These are phyloP conservation scores for Matsumurasca onukii DNA, from an alignment of 1,140 invertebrate species.

Conservation along the genomic window DNA sequence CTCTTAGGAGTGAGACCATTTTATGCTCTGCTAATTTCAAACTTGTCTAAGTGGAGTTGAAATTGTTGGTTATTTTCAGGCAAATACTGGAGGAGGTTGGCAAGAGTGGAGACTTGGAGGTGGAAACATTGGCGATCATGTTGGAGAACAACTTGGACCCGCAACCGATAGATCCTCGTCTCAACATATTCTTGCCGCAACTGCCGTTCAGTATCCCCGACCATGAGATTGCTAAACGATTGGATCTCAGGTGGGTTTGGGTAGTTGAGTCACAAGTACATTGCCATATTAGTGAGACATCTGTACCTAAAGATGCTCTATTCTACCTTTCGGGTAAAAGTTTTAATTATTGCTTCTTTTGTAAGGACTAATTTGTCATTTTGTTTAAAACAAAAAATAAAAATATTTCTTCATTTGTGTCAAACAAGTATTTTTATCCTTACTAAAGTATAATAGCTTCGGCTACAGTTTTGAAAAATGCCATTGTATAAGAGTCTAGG, in stretches of 20 bases:
- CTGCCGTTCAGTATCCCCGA: conserved; percentile 58
- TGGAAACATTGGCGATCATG: conserved; percentile 77
- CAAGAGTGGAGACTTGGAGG: conserved; percentile 66
- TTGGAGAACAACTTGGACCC: conserved; percentile 72
- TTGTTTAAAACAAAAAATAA: neutral
- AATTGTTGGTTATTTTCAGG: too few relatives aligned
- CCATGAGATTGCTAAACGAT: conserved; percentile 61
- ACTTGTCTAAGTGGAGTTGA: too few relatives aligned
- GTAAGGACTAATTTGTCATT: neutral
- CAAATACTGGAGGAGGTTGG: conserved; percentile 69
- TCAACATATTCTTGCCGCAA: conserved; percentile 57
- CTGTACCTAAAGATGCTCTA: too few relatives aligned
- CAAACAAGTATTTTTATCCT: too few relatives aligned
- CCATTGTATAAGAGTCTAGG: too few relatives aligned
- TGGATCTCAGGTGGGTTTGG: conserved; percentile 61
- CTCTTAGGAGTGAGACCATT: too few relatives aligned
- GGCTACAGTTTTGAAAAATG: too few relatives aligned
- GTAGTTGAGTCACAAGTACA: neutral
- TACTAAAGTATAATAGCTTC: too few relatives aligned
- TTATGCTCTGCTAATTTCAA: too few relatives aligned
- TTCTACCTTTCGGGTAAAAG: neutral
- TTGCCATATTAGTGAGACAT: too few relatives aligned
- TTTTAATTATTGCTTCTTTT: neutral
- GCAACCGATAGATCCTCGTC: conserved; percentile 61
- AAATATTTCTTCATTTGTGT: too few relatives aligned